Evolutionary conservation across 1,140 invertebrate species (phyloP).

Genomic region (Drosophila bocqueti): DNA sequence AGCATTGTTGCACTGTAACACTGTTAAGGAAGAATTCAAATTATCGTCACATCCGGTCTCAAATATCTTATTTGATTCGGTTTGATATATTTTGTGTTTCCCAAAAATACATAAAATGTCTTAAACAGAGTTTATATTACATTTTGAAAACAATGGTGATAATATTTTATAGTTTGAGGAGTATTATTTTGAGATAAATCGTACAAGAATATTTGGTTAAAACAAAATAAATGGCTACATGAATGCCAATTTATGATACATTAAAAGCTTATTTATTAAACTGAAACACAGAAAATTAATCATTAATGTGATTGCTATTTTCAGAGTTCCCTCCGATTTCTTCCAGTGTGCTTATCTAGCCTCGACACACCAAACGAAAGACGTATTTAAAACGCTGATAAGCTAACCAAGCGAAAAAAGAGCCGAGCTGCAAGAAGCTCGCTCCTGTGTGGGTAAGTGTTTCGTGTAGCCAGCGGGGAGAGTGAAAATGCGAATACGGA

Average conservation of each 20-base stretch:
- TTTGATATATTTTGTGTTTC: not conserved
- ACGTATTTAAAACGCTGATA: slow-evolving; percentile 79
- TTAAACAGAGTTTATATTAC: not conserved
- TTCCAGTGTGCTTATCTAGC: slow-evolving; percentile 13
- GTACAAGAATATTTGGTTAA: too few relatives aligned
- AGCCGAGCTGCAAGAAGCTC: slow-evolving; percentile 67
- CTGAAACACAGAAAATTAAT: not conserved
- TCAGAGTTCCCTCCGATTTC: not conserved
- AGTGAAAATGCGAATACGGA: slow-evolving; percentile 56
- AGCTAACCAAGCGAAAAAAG: slow-evolving; percentile 66
- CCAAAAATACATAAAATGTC: not conserved
- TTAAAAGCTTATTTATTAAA: not conserved
- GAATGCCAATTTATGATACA: not conserved
- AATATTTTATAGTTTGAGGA: too few relatives aligned
- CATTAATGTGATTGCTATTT: not conserved
- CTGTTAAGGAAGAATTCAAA: not conserved
- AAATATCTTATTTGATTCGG: not conserved
- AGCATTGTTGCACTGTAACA: not conserved
- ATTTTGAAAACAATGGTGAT: not conserved
- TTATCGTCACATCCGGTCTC: not conserved
- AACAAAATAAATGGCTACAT: not conserved
- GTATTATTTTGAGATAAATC: too few relatives aligned
- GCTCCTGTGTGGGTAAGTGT: slow-evolving; percentile 19
- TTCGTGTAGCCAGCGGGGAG: slow-evolving; percentile 16
- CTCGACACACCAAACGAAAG: slow-evolving; percentile 55